Conservation (phyloP, 2,113 vertebrate genomes). For the Solea senegalensis region DNA sequence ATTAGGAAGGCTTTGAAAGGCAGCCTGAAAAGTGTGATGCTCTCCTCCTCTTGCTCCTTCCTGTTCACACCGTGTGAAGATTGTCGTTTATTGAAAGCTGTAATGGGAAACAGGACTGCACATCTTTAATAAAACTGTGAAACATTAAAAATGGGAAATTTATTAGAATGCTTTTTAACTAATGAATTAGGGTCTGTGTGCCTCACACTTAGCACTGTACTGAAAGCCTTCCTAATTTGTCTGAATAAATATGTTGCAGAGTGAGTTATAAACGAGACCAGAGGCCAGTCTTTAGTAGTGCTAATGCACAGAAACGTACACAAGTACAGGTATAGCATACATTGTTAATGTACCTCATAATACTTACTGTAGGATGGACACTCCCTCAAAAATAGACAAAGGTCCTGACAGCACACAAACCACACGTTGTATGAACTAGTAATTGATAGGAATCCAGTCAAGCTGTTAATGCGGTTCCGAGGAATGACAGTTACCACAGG, state of each 20-base stretch:
- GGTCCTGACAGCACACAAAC: slow-evolving; percentile 4
- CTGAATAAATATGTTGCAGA: slow-evolving; percentile 66
- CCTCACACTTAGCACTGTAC: slow-evolving; percentile 52
- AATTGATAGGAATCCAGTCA: slow-evolving; percentile 53
- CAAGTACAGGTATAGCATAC: background rate
- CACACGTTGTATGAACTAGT: slow-evolving; percentile 13
- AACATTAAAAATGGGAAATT: slow-evolving; percentile 80
- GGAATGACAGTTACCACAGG: slow-evolving; percentile 21
- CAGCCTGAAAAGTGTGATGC: slow-evolving; percentile 56
- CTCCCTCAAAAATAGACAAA: slow-evolving; percentile 1
- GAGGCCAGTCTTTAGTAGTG: slow-evolving; percentile 21
- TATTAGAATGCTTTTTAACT: slow-evolving; percentile 82
- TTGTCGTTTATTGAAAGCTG: slow-evolving; percentile 82
- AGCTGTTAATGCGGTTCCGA: slow-evolving; percentile 26
- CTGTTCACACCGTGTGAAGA: slow-evolving; percentile 69
- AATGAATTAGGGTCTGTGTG: slow-evolving; percentile 73
- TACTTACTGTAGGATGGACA: slow-evolving; percentile 9
- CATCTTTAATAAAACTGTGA: slow-evolving; percentile 76
- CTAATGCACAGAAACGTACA: slow-evolving; percentile 16
- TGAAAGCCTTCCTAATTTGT: slow-evolving; percentile 81
- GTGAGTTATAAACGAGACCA: slow-evolving; percentile 37
- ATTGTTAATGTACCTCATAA: slow-evolving; percentile 1
- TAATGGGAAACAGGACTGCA: slow-evolving; percentile 71
- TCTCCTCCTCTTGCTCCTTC: slow-evolving; percentile 23
- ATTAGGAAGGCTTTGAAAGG: slow-evolving; percentile 73